A percentile compares a stretch with the other conserved stretches of the same genome.
Conservation (phyloP, 2,797 vertebrate species). For the Epinephelus awoara region DNA sequence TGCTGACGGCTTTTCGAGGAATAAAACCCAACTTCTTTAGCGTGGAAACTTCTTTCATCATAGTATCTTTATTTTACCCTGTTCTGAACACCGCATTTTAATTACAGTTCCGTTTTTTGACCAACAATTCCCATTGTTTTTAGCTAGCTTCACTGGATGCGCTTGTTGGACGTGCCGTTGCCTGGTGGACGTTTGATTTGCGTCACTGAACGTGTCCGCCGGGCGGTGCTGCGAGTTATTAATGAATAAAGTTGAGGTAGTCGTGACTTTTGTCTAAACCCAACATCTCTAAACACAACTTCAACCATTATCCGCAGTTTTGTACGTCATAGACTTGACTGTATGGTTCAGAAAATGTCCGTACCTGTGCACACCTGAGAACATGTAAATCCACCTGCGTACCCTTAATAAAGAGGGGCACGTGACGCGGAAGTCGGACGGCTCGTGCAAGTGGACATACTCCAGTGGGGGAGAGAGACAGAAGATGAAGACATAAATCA, state of each 20-base stretch:
- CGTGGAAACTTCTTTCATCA: neutral
- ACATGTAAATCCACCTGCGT: neutral
- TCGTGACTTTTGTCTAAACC: no score
- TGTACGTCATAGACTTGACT: no score
- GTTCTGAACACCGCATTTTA: rapidly evolving
- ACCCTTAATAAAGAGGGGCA: neutral
- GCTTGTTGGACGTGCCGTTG: neutral
- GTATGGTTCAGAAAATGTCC: neutral
- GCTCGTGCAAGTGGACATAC: no score
- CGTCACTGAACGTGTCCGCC: neutral
- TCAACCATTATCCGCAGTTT: neutral
- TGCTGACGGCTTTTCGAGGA: no score
- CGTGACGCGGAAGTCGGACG: slow-evolving; percentile 1
- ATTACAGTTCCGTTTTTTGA: neutral
- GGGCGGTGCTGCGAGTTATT: neutral
- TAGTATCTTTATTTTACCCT: neutral
- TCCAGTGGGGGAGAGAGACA: neutral
- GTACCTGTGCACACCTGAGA: neutral
- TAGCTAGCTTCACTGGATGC: rapidly evolving
- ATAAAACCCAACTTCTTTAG: neutral
- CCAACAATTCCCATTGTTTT: neutral
- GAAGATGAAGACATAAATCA: neutral
- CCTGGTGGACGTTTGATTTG: neutral
- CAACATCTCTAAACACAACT: neutral
- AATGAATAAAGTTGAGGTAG: neutral